Conservation (phyloP, 1,140 invertebrate genomes). For the Copidosoma floridanum region DNA sequence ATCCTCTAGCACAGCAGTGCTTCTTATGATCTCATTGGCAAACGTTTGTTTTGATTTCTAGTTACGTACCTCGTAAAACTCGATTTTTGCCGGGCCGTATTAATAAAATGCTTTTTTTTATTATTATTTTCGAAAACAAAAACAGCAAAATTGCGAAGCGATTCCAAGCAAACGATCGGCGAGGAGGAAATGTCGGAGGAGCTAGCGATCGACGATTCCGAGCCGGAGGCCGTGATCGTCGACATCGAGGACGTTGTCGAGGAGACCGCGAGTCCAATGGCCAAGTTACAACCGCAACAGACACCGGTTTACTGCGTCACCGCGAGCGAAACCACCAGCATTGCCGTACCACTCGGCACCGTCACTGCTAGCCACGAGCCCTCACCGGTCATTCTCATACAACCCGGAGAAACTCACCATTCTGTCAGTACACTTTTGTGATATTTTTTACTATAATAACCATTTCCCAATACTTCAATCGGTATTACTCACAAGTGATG, state of each 20-base stretch:
- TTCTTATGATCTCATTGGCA: too few species aligned
- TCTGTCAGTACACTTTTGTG: too few species aligned
- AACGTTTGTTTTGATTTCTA: too few species aligned
- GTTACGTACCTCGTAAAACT: neutral
- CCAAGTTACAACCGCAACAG: slow-evolving; percentile 64
- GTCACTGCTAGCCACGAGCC: slow-evolving; percentile 43
- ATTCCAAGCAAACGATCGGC: slow-evolving; percentile 35
- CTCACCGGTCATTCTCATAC: slow-evolving; percentile 38
- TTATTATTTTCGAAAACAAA: too few species aligned
- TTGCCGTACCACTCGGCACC: slow-evolving; percentile 45
- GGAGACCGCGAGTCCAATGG: slow-evolving; percentile 59
- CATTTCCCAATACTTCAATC: too few species aligned
- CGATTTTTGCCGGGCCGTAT: neutral
- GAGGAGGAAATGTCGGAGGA: slow-evolving; percentile 36
- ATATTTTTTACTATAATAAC: too few species aligned
- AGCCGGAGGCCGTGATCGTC: slow-evolving; percentile 54
- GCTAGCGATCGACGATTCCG: slow-evolving; percentile 55
- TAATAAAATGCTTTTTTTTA: neutral
- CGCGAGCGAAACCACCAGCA: slow-evolving; percentile 51
- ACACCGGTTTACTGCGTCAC: slow-evolving; percentile 66
- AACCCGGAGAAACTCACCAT: slow-evolving; percentile 32
- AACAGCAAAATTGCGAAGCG: slow-evolving; percentile 33
- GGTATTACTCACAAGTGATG: too few species aligned
- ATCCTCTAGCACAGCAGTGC: too few species aligned
- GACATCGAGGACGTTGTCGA: slow-evolving; percentile 57